Evolutionary conservation across 2,888 invertebrate genomes (phyloP).

Genomic region (Volucella inflata): DNA sequence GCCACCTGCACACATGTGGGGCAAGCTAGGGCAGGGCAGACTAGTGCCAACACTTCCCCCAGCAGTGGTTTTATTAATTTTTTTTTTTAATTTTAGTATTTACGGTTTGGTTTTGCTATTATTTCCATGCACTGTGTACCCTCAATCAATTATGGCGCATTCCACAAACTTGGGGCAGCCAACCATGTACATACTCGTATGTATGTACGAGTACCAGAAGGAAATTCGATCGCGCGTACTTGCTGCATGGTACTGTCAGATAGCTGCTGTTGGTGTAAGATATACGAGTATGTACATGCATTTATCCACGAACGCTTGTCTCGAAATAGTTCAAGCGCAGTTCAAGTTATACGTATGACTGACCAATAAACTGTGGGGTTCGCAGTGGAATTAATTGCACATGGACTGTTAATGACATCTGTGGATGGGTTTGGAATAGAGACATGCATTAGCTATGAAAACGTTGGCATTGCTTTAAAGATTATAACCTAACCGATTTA

Average conservation of each 20-base stretch:
- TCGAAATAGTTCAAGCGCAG: conserved; percentile 62
- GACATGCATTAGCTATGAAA: no score
- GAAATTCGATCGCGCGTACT: conserved; percentile 63
- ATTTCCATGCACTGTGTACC: conserved; percentile 60
- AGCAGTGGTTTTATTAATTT: background rate
- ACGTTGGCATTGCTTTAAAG: no score
- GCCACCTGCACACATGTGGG: conserved; percentile 68
- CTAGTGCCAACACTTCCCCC: conserved; percentile 61
- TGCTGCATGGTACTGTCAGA: conserved; percentile 43
- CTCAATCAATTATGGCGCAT: conserved; percentile 72
- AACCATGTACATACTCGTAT: background rate
- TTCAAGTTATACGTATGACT: conserved; percentile 27
- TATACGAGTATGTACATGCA: no score
- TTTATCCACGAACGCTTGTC: conserved; percentile 35
- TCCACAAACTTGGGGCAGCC: conserved; percentile 55
- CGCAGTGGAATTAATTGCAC: background rate
- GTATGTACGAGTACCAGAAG: conserved; percentile 11
- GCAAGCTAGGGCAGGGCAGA: conserved; percentile 20
- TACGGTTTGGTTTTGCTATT: conserved; percentile 30
- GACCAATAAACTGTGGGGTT: conserved; percentile 16
- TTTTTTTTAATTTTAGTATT: conserved; percentile 25
- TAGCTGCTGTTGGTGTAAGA: conserved; percentile 5
- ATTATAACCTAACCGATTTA: no score
- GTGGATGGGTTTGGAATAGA: no score
- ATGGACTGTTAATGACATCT: no score